phyloP scores from a whole-genome alignment of 1,140 invertebrate species.

The Drusus annulatus region DNA sequence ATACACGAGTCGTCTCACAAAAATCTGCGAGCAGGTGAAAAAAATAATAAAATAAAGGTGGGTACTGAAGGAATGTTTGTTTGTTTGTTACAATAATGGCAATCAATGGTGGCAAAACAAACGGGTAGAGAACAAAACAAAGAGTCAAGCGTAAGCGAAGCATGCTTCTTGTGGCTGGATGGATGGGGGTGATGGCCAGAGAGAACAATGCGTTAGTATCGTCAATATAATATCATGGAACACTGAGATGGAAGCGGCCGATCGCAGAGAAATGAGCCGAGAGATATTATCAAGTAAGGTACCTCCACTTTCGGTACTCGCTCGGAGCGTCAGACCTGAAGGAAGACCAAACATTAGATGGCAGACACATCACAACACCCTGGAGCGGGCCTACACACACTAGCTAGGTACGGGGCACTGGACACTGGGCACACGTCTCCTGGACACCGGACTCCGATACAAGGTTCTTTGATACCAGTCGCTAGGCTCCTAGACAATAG shows the following conservation, averaged over 20 bases:
- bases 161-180: conserved; percentile 47
- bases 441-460: too few relatives aligned
- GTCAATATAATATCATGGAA: conserved; percentile 48
- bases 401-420: not conserved
- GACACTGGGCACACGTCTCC: too few relatives aligned
- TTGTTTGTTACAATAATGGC: not conserved
- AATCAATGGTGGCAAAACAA: not conserved
- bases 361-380: not conserved
- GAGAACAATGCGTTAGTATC: conserved; percentile 55
- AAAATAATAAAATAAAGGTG: not conserved
- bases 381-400: not conserved
- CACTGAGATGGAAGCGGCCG: conserved; percentile 46
- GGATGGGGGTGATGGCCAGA: conserved; percentile 18
- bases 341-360: conserved; percentile 57
- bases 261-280: conserved; percentile 47
- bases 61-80: not conserved
- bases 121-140: conserved; percentile 17
- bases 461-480: too few relatives aligned
- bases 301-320: conserved; percentile 54
- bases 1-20: not conserved
- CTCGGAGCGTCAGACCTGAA: conserved; percentile 56
- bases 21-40: too few relatives aligned
- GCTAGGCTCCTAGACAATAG: too few relatives aligned
- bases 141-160: conserved; percentile 44
- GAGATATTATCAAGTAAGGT: conserved; percentile 55